A percentile compares a stretch with the other conserved stretches of the same genome.
Conservation (phyloP, 2,797 vertebrate species). For the Balearica regulorum region DNA sequence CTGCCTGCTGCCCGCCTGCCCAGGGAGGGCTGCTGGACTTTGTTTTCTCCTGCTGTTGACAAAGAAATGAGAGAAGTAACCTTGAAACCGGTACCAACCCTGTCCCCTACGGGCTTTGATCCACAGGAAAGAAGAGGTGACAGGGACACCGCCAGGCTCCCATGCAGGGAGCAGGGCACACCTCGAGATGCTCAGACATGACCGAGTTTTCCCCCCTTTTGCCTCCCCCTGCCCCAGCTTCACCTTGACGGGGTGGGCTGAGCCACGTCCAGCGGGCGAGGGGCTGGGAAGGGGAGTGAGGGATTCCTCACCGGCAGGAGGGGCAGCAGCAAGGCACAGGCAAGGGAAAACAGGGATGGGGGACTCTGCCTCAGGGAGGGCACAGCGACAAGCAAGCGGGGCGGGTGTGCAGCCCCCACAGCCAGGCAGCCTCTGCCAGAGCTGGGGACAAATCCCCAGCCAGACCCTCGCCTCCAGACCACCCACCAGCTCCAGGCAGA, state of each 20-base stretch:
- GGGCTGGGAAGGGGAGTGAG: neutral
- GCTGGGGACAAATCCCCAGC: neutral
- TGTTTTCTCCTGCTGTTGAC: neutral
- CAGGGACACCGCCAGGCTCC: fast-evolving
- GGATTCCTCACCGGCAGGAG: neutral
- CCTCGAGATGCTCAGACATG: no score
- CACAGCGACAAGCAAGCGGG: fast-evolving
- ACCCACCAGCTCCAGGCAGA: neutral
- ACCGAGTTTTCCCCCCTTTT: fast-evolving
- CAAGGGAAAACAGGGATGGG: neutral
- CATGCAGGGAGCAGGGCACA: neutral
- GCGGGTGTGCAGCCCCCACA: fast-evolving
- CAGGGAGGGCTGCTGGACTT: fast-evolving
- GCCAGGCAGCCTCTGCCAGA: neutral
- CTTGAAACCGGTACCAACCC: neutral
- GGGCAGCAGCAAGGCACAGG: neutral
- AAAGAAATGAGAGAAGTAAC: neutral
- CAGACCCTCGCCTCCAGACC: neutral
- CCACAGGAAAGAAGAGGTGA: neutral
- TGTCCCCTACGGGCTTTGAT: neutral
- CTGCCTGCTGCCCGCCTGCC: neutral
- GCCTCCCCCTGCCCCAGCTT: neutral
- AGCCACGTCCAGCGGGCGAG: fast-evolving
- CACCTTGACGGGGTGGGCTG: no score
- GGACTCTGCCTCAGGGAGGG: neutral